Percentiles rank a stretch among this genome's conserved stretches.
These are phyloP conservation scores for Dichetophora obliterata DNA, from an alignment of 2,888 invertebrate species.

Conservation along the genomic window DNA sequence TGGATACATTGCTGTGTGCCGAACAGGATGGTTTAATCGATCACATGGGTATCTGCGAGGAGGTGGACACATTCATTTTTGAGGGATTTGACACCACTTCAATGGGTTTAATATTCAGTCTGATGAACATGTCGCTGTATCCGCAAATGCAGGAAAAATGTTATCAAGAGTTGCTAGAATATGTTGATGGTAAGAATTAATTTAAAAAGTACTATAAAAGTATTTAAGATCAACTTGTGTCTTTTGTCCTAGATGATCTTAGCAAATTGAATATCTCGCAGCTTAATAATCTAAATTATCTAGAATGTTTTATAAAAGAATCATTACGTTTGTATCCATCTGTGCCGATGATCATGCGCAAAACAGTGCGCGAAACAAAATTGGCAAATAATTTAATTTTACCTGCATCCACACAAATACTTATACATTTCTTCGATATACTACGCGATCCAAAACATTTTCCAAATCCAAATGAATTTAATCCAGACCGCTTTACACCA, in stretches of 20 bases:
- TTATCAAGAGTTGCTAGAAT: constrained; percentile 55
- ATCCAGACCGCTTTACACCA: constrained; percentile 65
- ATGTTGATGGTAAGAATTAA: constrained; percentile 53
- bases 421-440: constrained; percentile 58
- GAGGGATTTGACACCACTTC: constrained; percentile 58
- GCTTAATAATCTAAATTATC: constrained; percentile 57
- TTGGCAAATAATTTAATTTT: constrained; percentile 57
- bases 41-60: constrained; percentile 74
- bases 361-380: constrained; percentile 65
- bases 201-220: constrained; percentile 19
- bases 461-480: constrained; percentile 57
- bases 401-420: constrained; percentile 55
- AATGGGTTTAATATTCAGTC: constrained; percentile 56
- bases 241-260: constrained; percentile 47
- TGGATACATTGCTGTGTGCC: constrained; percentile 57
- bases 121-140: constrained; percentile 58
- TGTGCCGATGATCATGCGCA: constrained; percentile 74
- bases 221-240: no score
- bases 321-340: constrained; percentile 76
- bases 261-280: constrained; percentile 48
- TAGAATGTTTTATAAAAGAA: constrained; percentile 78
- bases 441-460: constrained; percentile 59
- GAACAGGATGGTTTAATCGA: constrained; percentile 57
- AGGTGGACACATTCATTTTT: constrained; percentile 79
- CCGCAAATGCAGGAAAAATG: constrained; percentile 58